These are phyloP conservation scores for Rotaria socialis DNA, from an alignment of 2,888 invertebrate species.

Conservation along the genomic window DNA sequence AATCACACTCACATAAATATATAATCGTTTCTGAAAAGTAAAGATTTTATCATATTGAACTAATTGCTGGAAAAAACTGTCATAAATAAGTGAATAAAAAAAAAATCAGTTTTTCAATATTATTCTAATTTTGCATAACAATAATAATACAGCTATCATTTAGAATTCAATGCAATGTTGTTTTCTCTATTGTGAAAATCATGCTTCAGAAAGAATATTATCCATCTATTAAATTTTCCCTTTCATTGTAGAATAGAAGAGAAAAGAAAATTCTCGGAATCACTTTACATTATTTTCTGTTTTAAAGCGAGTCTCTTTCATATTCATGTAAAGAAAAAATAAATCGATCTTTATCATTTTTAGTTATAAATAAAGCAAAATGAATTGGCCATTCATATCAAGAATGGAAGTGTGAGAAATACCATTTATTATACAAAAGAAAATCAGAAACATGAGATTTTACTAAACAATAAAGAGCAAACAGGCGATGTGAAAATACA, in stretches of 20 bases:
- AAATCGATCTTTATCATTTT: background rate
- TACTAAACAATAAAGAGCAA: background rate
- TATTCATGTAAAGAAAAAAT: background rate
- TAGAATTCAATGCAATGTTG: background rate
- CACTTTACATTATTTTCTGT: background rate
- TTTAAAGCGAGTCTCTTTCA: background rate
- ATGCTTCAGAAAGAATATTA: background rate
- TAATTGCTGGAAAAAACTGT: no score
- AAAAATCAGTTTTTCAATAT: background rate
- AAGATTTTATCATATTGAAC: no score
- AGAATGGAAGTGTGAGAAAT: background rate
- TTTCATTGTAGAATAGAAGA: background rate
- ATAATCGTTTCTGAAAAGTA: no score
- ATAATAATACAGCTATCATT: background rate
- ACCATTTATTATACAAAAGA: background rate
- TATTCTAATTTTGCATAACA: background rate
- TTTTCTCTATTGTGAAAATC: background rate
- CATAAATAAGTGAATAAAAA: background rate
- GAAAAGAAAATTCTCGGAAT: background rate
- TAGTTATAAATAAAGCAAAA: background rate
- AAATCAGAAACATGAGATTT: background rate
- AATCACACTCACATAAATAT: background rate
- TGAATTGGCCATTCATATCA: background rate
- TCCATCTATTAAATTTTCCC: background rate
- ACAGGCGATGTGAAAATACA: background rate